Base-by-base conservation (phyloP, 2,113 vertebrate genomes). In the Scartelaos histophorus region DNA sequence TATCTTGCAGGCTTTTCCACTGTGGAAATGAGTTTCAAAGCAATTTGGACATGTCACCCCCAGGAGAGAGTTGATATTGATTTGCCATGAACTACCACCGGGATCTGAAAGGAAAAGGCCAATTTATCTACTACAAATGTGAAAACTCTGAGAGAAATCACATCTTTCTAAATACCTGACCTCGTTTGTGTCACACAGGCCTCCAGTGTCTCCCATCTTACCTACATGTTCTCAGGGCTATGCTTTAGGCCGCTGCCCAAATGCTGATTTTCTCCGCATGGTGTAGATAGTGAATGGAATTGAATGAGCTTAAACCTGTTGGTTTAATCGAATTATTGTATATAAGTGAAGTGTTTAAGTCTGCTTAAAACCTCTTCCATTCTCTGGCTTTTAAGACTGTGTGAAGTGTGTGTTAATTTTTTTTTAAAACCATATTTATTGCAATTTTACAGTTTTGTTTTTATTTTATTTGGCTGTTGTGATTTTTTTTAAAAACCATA, bases 71-170 rank as follows among this genome's bases (percentile, higher is more conserved):
- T 80, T 81, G 82, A 88, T 93, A 92, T 93, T 91, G 91, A 93
- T 93, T 94, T 87, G 80, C 82, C 72, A 78, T 82, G 79, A 86
- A 89, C 91, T 80, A 88, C 84, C 87, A 88, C 68, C 45, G 54
- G 82, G 82, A 88, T 90, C 82, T 85, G 81, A 89, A 85, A 74
- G 67, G 86, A 89, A 90, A 85, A 78, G 86, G 82, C 76, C 82
- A 86, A 91, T 91, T 89, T 91, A 91, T 92, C 91, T 85, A 90
- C 87, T 85, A 90, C 87, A 89, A 91, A 91, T 87, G 84, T 87
- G 82, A 89, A 89, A 89, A 86, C 72, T 79, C 79, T 78, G n/a
- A 79, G 74, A 88, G 79, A 91, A 89, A 89, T 92, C 87, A 85
- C 81, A 89, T 91, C 87, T 90, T 89, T 91, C 86, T 87, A 89